Evolutionary conservation across 2,113 vertebrate species (phyloP), one percentile per base, ranked within the genome.

Genomic region (Triplophysa siluroides): DNA sequence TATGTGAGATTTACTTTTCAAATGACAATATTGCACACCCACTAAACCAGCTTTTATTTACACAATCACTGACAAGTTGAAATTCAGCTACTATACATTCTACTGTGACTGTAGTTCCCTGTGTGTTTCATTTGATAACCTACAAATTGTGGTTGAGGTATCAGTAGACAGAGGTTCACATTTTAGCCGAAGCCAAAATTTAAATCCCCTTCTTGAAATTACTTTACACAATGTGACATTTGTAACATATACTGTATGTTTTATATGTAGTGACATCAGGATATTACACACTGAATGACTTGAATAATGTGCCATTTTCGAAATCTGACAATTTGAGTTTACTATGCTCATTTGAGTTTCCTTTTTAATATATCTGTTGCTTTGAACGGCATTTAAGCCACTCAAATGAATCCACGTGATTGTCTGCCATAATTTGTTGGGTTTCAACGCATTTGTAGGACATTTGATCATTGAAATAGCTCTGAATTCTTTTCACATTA

Each of bases 21-120:
- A 71, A 26, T 56, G 13, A 56, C 21, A 71, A 69, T 38, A 58
- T 10, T 54, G 26, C 6, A 64, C 29, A 41, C 74, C 87, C 85
- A 83, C 87, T 90, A 90, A 86, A 87, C 74, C 76, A 83, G 69
- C 7, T 81, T 92, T 92, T 92, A 92, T 92, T 92, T 90, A 89
- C 86, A 91, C 85, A 87, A 81, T 41, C 33, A 78, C 68, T 85
- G 70, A 88, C 79, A 87, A 65, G 62, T 60, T 52, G 70, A 62
- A 24, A 78, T 33, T 9, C 14, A 78, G 29, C 50, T 84, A 76
- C 24, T 29, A 29, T 29, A 29, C 29, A 72, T 56, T 33, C 38
- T 50, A 75, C 60, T 60, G 4, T 47, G 26, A 71, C 16, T 45
- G 45, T 65, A 33, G n/a, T 45, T 76, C 61, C 26, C 3, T n/a